Evolutionary conservation across 2,797 vertebrate species (phyloP).

Genomic region (Halcyon leucocephala): DNA sequence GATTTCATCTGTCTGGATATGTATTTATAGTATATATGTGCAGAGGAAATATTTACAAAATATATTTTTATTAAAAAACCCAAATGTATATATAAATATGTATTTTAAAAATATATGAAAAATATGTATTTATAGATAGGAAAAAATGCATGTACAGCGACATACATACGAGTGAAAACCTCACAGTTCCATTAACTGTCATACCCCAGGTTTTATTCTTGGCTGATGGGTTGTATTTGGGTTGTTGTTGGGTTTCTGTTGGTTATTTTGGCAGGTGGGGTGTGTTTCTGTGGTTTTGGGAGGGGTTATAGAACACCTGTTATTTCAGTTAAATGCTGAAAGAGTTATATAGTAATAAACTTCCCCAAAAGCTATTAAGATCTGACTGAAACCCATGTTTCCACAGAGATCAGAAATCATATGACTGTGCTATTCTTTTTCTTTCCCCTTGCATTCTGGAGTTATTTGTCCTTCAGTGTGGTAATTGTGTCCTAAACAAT

Average conservation of each 20-base stretch:
- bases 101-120: background rate
- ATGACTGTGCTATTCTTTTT: background rate
- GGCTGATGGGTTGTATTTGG: background rate
- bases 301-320: background rate
- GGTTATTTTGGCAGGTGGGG: background rate
- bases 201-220: background rate
- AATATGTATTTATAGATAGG: background rate
- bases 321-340: background rate
- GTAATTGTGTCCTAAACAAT: background rate
- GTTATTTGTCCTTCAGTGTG: background rate
- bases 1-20: background rate
- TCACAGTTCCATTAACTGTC: background rate
- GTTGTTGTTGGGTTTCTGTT: rapidly evolving
- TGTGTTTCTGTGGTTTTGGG: background rate
- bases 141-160: background rate
- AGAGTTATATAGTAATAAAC: background rate
- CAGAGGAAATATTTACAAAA: background rate
- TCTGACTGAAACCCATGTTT: background rate
- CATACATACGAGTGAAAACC: background rate
- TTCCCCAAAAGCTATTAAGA: background rate
- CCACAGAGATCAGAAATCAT: background rate
- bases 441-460: background rate
- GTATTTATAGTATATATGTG: background rate
- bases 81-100: background rate
- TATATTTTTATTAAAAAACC: background rate